Evolutionary conservation across 2,113 vertebrate genomes (phyloP).

Genomic region (Crotalus horridus): DNA sequence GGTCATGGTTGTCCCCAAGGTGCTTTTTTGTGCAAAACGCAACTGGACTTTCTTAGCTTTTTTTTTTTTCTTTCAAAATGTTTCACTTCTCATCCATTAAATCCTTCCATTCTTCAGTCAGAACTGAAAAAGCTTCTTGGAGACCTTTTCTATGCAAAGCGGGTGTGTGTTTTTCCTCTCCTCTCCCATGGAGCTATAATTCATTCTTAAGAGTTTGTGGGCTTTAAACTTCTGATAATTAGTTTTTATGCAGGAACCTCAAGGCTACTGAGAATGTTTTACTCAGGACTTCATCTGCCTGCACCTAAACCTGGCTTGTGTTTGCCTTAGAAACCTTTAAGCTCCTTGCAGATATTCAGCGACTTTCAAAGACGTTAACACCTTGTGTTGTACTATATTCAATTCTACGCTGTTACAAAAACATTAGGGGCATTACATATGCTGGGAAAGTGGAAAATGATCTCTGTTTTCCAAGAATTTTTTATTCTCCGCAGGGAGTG

Average conservation of each 20-base stretch:
- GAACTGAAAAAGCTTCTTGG: background rate
- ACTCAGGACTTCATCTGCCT: background rate
- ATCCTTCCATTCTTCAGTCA: background rate
- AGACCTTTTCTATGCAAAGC: background rate
- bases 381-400: background rate
- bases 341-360: background rate
- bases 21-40: background rate
- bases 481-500: background rate
- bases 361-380: background rate
- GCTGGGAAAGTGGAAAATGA: background rate
- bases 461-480: background rate
- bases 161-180: background rate
- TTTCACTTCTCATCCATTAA: background rate
- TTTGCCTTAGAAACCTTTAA: background rate
- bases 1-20: background rate
- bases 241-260: background rate
- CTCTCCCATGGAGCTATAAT: background rate
- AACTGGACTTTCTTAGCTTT: background rate
- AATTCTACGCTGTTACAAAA: background rate
- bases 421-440: background rate
- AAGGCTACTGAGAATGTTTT: background rate
- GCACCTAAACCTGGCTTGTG: background rate
- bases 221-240: background rate
- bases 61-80: background rate
- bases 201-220: background rate